These are phyloP conservation scores for Prenolepis imparis DNA, from an alignment of 2,888 invertebrate species.

Conservation along the genomic window DNA sequence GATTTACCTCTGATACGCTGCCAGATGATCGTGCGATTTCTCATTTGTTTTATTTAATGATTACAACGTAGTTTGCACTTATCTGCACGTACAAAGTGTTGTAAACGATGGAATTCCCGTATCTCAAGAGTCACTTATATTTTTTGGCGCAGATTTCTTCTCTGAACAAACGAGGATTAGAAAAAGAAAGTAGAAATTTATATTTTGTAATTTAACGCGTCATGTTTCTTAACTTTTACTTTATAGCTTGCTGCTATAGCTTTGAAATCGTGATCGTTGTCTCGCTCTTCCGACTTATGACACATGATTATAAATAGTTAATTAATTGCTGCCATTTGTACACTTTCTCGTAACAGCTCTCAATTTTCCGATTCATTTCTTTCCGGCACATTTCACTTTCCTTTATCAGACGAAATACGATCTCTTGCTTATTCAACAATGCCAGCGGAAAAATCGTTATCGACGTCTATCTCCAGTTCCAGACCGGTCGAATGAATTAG, in stretches of 20 bases:
- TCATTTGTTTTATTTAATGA: conserved; percentile 25
- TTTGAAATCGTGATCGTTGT: conserved; percentile 10
- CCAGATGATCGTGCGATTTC: conserved; percentile 32
- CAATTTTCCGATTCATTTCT: conserved; percentile 43
- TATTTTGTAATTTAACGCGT: background rate
- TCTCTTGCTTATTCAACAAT: conserved; percentile 16
- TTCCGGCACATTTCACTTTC: conserved; percentile 23
- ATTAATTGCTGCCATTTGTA: conserved; percentile 40
- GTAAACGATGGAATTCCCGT: background rate
- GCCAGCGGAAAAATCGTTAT: conserved; percentile 27
- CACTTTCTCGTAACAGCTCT: conserved; percentile 38
- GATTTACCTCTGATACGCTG: conserved; percentile 27
- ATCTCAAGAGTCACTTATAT: background rate
- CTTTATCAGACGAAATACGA: conserved; percentile 19
- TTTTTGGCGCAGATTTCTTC: background rate
- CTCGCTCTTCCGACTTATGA: background rate
- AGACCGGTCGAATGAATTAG: conserved; percentile 43
- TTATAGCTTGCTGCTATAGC: no score
- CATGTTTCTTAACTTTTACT: background rate
- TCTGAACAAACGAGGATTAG: background rate
- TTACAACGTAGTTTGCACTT: background rate
- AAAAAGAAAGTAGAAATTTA: background rate
- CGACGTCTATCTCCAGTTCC: conserved; percentile 2
- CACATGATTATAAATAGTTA: conserved; percentile 34
- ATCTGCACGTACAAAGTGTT: conserved; percentile 7